phyloP scores from a whole-genome alignment of 1,140 invertebrate genomes.

The Paraescarpia echinospica region DNA sequence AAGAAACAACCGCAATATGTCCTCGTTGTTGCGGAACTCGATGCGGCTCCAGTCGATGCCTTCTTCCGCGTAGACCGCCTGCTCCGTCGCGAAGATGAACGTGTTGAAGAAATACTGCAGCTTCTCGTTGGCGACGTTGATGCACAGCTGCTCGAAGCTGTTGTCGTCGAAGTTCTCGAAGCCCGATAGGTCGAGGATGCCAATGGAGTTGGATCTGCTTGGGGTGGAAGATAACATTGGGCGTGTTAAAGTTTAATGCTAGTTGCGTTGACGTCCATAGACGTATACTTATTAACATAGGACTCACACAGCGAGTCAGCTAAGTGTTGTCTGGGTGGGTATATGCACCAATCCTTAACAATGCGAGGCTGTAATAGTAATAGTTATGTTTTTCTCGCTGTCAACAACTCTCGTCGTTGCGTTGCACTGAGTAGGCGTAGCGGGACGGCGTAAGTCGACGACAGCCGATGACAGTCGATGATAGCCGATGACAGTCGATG shows the following conservation, averaged over 20 bases:
- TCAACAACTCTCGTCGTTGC: too few species aligned
- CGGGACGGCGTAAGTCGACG: too few species aligned
- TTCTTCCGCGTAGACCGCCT: conserved; percentile 41
- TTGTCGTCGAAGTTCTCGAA: conserved; percentile 63
- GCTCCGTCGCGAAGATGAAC: conserved; percentile 40
- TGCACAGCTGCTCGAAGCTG: conserved; percentile 55
- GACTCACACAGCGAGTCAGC: too few species aligned
- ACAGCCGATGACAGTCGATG: too few species aligned
- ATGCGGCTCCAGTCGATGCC: conserved; percentile 91
- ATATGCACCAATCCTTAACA: too few species aligned
- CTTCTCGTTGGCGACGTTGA: conserved; percentile 52
- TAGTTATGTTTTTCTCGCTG: too few species aligned
- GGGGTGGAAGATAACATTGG: conserved; percentile 56
- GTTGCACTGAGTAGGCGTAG: too few species aligned
- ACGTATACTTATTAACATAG: too few species aligned
- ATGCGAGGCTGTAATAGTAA: too few species aligned
- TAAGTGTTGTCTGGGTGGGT: too few species aligned
- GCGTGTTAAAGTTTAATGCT: conserved; percentile 15
- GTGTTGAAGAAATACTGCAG: conserved; percentile 52
- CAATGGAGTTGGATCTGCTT: conserved; percentile 65
- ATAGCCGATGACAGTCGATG: too few species aligned
- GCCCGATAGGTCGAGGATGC: conserved; percentile 54
- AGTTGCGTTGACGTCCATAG: too few species aligned
- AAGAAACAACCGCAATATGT: conserved; percentile 28
- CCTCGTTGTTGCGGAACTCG: conserved; percentile 65